These are phyloP conservation scores for Oscheius sp. DNA, from an alignment of 1,140 invertebrate species.

Conservation along the genomic window DNA sequence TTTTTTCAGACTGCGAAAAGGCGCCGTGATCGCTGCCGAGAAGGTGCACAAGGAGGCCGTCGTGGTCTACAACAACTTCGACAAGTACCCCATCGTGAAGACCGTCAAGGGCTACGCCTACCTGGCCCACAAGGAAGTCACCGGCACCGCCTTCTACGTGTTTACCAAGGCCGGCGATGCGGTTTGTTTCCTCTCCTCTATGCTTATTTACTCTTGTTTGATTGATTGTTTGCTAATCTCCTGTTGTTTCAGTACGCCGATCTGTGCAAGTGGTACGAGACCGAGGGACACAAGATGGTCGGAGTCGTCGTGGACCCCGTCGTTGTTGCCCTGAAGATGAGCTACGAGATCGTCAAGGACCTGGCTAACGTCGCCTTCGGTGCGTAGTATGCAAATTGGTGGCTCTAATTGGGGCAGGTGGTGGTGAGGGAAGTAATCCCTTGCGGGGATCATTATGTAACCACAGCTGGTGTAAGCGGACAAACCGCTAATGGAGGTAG, in stretches of 20 bases:
- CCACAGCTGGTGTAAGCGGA: too few relatives aligned
- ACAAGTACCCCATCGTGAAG: not conserved
- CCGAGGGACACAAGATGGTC: conserved; percentile 4
- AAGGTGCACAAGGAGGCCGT: not conserved
- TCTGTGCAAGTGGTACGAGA: conserved; percentile 11
- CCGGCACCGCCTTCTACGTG: not conserved
- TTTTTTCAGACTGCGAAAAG: not conserved
- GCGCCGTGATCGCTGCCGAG: not conserved
- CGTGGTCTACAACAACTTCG: not conserved
- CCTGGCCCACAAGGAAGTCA: not conserved
- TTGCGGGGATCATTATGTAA: too few relatives aligned
- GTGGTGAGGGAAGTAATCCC: too few relatives aligned
- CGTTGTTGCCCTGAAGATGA: not conserved
- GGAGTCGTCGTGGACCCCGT: conserved; percentile 9
- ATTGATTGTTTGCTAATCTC: not conserved
- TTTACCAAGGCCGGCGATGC: not conserved
- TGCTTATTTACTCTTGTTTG: not conserved
- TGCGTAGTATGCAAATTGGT: too few relatives aligned
- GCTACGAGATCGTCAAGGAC: conserved; percentile 9
- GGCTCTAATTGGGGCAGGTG: too few relatives aligned
- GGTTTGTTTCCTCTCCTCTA: not conserved
- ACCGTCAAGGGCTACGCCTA: not conserved
- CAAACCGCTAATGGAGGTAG: too few relatives aligned
- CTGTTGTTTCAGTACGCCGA: conserved; percentile 8
- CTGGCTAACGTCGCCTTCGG: not conserved